Evolutionary conservation across 2,113 vertebrate species (phyloP).

Genomic region (Phycodurus eques): DNA sequence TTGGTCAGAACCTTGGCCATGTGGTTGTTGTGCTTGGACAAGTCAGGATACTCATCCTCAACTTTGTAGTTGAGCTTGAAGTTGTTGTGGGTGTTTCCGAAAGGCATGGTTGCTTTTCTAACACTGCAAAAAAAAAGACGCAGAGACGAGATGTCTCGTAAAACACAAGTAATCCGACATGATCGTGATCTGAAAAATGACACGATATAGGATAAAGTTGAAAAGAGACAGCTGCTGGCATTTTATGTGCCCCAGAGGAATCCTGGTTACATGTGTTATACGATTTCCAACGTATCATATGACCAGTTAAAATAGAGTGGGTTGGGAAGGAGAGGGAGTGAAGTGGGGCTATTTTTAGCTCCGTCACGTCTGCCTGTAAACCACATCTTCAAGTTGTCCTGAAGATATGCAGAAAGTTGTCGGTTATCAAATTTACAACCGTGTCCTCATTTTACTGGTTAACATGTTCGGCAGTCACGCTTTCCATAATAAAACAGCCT

Average conservation of each 20-base stretch:
- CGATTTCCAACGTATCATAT: constrained; percentile 47
- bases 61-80: constrained; percentile 84
- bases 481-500: neutral
- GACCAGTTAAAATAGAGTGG: constrained; percentile 57
- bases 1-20: constrained; percentile 87
- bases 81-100: constrained; percentile 92
- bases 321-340: constrained; percentile 11
- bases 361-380: neutral
- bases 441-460: neutral
- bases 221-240: constrained; percentile 58
- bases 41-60: constrained; percentile 86
- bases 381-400: constrained; percentile 13
- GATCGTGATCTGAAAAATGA: neutral
- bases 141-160: neutral
- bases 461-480: neutral
- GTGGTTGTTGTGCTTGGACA: constrained; percentile 89
- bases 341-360: constrained; percentile 60
- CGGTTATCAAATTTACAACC: neutral
- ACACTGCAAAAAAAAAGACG: constrained; percentile 46
- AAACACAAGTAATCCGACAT: neutral
- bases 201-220: constrained; percentile 8
- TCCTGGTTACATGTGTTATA: constrained; percentile 60
- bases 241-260: constrained; percentile 40
- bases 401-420: neutral
- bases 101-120: constrained; percentile 82